Evolutionary conservation across 92 coral and sea anemone genomes (phyloP).

Genomic region (Blastomussa wellsi): DNA sequence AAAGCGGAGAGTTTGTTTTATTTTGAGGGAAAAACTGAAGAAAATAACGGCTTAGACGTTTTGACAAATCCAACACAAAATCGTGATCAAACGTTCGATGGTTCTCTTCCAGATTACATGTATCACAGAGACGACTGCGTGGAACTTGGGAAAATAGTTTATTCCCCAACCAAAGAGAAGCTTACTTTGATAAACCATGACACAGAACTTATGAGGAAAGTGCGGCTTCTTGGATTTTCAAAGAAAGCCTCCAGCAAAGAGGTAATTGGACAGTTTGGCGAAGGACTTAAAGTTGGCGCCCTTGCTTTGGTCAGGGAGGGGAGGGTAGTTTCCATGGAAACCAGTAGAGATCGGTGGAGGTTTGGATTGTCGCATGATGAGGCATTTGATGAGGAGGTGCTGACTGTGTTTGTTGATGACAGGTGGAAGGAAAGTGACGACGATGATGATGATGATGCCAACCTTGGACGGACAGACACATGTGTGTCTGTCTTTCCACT

Average conservation of each 20-base stretch:
- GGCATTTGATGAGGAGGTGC: constrained; percentile 54
- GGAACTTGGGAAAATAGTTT: constrained; percentile 51
- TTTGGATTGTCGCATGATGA: constrained; percentile 47
- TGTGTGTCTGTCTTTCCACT: constrained; percentile 51
- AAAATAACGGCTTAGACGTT: neutral
- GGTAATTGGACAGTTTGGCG: constrained; percentile 65
- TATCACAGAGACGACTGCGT: neutral
- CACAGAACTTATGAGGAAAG: constrained; percentile 51
- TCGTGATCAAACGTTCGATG: constrained; percentile 12
- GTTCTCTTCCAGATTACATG: neutral
- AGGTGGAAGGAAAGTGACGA: constrained; percentile 33
- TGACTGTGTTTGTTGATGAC: constrained; percentile 51
- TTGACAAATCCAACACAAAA: neutral
- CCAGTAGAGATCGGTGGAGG: constrained; percentile 57
- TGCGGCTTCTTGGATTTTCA: constrained; percentile 59
- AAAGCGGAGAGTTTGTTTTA: neutral
- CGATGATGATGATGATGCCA: constrained; percentile 9
- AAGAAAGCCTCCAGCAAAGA: constrained; percentile 55
- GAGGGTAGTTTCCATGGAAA: constrained; percentile 55
- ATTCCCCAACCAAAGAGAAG: constrained; percentile 17
- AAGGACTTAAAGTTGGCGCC: constrained; percentile 63
- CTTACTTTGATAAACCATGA: constrained; percentile 43
- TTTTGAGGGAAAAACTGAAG: neutral
- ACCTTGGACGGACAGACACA: constrained; percentile 25
- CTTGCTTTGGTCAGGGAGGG: constrained; percentile 60